A percentile compares a stretch with the other conserved stretches of the same genome.
Evolutionary conservation across 2,797 vertebrate genomes (phyloP).

Genomic region (Sebastes baramenuke): DNA sequence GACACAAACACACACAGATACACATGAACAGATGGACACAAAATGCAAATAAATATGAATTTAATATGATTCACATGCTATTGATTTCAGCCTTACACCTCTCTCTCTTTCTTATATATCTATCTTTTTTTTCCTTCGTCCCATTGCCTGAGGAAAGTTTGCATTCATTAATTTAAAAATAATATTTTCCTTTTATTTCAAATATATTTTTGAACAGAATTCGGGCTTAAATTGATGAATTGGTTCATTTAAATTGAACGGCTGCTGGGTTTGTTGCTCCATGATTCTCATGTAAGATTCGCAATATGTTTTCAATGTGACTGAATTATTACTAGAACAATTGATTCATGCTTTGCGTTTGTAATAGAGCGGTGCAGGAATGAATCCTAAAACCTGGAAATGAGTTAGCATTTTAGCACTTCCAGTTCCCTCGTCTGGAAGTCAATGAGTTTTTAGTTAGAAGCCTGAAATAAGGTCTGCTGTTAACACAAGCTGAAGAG

Average conservation of each 20-base stretch:
- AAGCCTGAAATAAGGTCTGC: too few relatives aligned
- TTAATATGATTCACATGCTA: not conserved
- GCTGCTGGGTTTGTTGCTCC: not conserved
- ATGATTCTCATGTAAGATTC: not conserved
- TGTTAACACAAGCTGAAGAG: too few relatives aligned
- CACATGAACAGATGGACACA: not conserved
- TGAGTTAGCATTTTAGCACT: too few relatives aligned
- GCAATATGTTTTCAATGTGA: not conserved
- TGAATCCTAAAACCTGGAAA: too few relatives aligned
- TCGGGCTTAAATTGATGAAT: not conserved
- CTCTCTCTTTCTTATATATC: not conserved
- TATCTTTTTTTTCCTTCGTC: not conserved
- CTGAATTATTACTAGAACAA: not conserved
- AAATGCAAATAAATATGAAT: not conserved
- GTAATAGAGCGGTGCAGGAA: not conserved
- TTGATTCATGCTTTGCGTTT: not conserved
- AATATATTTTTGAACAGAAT: not conserved
- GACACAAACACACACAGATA: constrained; percentile 20
- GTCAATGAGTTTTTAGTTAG: too few relatives aligned
- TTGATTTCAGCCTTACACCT: not conserved
- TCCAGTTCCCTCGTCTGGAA: too few relatives aligned
- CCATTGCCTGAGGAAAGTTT: not conserved
- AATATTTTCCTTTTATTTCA: not conserved
- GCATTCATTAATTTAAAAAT: not conserved
- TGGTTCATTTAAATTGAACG: not conserved